A percentile compares a stretch with the other conserved stretches of the same genome.
Conservation (phyloP, 2,797 vertebrate species). For the Myripristis jacobus region DNA sequence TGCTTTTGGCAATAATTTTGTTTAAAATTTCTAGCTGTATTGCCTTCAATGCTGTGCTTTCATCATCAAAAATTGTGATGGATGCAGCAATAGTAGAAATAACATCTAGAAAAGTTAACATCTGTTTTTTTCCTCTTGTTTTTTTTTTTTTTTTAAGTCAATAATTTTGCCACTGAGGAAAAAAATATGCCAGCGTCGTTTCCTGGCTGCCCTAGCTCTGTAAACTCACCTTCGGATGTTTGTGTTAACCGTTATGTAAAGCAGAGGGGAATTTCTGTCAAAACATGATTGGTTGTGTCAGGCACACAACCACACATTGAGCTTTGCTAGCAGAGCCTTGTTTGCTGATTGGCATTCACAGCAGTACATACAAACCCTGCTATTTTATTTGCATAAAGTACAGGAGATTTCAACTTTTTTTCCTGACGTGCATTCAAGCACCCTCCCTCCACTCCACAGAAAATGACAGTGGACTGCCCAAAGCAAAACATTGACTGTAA, state of each 20-base stretch:
- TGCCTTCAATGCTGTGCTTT: not conserved
- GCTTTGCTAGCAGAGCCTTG: not conserved
- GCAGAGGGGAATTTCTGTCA: slow-evolving; percentile 28
- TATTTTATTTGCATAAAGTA: slow-evolving; percentile 44
- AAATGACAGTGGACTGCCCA: slow-evolving; percentile 23
- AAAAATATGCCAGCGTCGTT: slow-evolving; percentile 1
- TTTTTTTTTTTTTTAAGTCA: not conserved
- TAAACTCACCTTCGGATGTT: not conserved
- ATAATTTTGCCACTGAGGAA: slow-evolving; percentile 2
- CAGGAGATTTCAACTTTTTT: slow-evolving; percentile 38
- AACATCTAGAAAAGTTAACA: not conserved
- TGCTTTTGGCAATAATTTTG: not conserved
- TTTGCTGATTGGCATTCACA: slow-evolving; percentile 31
- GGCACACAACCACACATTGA: slow-evolving; percentile 22
- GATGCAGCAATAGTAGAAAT: not conserved
- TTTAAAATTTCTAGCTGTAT: slow-evolving; percentile 6
- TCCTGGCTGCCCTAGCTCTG: slow-evolving; percentile 7
- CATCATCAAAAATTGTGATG: not conserved
- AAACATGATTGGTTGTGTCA: slow-evolving; percentile 40
- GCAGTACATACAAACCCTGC: slow-evolving; percentile 2
- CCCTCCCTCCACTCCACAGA: not conserved
- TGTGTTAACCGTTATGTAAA: slow-evolving; percentile 33
- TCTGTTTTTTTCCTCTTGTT: not conserved
- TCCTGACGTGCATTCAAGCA: slow-evolving; percentile 22
- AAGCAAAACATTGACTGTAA: slow-evolving; percentile 4